phyloP scores from a whole-genome alignment of 2,888 invertebrate genomes.

The Meliscaeva auricollis region DNA sequence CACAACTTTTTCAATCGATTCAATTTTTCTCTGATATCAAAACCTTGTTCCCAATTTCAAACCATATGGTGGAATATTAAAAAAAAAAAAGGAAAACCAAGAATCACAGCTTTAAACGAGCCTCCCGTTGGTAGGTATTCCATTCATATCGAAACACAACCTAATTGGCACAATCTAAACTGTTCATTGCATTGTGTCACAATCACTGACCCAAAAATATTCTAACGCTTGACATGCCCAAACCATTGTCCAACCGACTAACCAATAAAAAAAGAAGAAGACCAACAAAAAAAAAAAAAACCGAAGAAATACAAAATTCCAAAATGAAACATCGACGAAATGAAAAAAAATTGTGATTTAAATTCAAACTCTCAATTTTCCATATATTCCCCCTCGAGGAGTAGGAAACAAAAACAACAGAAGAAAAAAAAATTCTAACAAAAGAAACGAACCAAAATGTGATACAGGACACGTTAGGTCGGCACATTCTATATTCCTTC shows the following conservation, averaged over 20 bases:
- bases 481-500: conserved; percentile 18
- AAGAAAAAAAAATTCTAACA: conserved; percentile 27
- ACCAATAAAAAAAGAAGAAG: conserved; percentile 1
- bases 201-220: conserved; percentile 68
- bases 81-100: conserved; percentile 3
- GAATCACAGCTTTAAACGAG: conserved; percentile 1
- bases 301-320: background rate
- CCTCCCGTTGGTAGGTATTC: background rate
- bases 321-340: conserved; percentile 30
- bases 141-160: conserved; percentile 36
- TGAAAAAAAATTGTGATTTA: conserved; percentile 41
- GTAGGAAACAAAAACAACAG: background rate
- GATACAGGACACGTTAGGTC: conserved; percentile 52
- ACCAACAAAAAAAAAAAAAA: conserved; percentile 1
- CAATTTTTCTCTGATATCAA: background rate
- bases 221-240: conserved; percentile 51
- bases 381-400: conserved; percentile 41
- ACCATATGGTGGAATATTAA: conserved; percentile 16
- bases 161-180: conserved; percentile 63
- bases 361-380: conserved; percentile 69
- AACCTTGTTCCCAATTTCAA: conserved; percentile 14
- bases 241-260: conserved; percentile 48
- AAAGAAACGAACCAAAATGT: conserved; percentile 47
- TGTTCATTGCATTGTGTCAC: conserved; percentile 72
- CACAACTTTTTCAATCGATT: background rate